These are phyloP conservation scores for Drosophila bunnanda DNA, from an alignment of 2,888 invertebrate species.

Conservation along the genomic window DNA sequence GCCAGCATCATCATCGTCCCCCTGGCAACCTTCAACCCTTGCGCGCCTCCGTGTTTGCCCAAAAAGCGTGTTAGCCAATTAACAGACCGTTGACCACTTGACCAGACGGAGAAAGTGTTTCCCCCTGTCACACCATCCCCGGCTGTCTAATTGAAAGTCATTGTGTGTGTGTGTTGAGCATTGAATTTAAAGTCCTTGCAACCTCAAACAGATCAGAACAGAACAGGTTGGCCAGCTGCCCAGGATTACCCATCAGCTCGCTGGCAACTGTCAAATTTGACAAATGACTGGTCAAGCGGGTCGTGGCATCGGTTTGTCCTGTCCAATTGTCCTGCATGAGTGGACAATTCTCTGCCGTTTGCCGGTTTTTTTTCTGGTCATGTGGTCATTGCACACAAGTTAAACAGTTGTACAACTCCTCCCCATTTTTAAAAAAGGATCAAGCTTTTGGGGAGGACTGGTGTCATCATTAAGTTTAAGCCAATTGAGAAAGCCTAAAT, in stretches of 20 bases:
- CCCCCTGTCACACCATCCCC: conserved; percentile 11
- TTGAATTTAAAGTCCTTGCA: conserved; percentile 32
- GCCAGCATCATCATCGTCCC: conserved; percentile 55
- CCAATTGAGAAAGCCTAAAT: neutral
- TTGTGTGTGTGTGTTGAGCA: conserved; percentile 62
- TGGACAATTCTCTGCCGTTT: conserved; percentile 47
- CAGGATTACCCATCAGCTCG: conserved; percentile 39
- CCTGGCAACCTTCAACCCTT: conserved; percentile 39
- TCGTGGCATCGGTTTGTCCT: conserved; percentile 54
- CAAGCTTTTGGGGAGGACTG: conserved; percentile 34
- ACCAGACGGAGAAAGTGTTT: conserved; percentile 49
- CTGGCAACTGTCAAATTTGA: conserved; percentile 62
- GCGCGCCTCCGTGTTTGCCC: conserved; percentile 23
- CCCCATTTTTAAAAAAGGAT: neutral
- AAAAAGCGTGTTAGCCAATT: conserved; percentile 61
- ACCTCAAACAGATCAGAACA: conserved; percentile 52
- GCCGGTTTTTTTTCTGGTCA: conserved; percentile 9
- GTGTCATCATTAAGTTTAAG: neutral
- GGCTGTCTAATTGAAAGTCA: conserved; percentile 76
- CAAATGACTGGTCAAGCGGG: conserved; percentile 62
- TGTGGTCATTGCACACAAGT: conserved; percentile 65
- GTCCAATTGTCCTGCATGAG: conserved; percentile 61
- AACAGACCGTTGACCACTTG: conserved; percentile 67
- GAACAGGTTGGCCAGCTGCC: conserved; percentile 67
- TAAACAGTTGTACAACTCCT: conserved; percentile 58